Conservation (phyloP, 2,888 invertebrate species). For the Cephus pygmeus region DNA sequence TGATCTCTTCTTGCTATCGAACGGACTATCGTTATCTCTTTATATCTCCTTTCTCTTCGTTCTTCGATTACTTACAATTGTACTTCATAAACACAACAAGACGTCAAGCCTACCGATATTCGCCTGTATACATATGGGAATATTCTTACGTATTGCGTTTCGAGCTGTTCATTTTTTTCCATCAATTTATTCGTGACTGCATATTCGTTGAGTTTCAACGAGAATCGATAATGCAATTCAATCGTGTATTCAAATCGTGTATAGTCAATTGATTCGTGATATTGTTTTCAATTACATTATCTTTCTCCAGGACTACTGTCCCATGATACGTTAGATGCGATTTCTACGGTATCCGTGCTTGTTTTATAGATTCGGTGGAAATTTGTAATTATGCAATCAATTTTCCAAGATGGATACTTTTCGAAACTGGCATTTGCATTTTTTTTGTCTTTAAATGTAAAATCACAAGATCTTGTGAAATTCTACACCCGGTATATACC, state of each 20-base stretch:
- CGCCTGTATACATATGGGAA: not conserved
- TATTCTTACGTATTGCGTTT: not conserved
- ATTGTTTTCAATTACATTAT: not conserved
- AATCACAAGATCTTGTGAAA: not conserved
- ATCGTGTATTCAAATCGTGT: not conserved
- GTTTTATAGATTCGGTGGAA: not conserved
- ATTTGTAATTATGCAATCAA: not conserved
- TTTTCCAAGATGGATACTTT: not conserved
- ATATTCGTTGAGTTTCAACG: not conserved
- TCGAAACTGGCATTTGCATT: not conserved
- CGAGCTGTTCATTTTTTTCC: not conserved
- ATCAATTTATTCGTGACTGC: not conserved
- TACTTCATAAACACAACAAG: not conserved
- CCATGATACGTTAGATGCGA: not conserved
- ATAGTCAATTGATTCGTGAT: not conserved
- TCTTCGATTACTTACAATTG: not conserved
- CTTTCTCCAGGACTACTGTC: not conserved
- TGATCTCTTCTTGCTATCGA: not conserved
- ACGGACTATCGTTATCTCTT: not conserved
- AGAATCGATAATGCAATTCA: not conserved
- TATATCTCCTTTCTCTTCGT: not conserved
- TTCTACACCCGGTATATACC: not conserved
- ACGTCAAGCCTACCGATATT: not conserved
- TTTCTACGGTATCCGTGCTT: not conserved
- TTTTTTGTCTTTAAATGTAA: not conserved